Evolutionary conservation across 2,113 vertebrate species (phyloP).

Genomic region (Platichthys flesus): DNA sequence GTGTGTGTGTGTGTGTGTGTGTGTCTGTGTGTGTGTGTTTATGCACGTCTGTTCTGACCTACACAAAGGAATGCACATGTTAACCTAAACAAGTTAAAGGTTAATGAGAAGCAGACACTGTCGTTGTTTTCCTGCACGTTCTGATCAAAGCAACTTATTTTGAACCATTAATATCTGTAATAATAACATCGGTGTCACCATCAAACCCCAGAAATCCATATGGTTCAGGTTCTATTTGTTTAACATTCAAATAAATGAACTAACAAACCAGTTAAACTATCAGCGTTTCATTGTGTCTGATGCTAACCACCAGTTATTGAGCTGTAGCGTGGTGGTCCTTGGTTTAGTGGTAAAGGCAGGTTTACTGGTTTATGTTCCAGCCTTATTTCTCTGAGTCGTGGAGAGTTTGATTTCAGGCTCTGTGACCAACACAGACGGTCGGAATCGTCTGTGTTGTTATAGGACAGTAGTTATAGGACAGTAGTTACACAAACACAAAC

Average conservation of each 20-base stretch:
- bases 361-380: no score
- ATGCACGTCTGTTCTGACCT: constrained; percentile 28
- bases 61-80: constrained; percentile 56
- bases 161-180: no score
- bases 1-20: background rate
- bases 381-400: background rate
- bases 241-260: no score
- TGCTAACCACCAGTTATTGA: no score
- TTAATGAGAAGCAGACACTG: constrained; percentile 62
- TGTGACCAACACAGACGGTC: background rate
- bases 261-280: no score
- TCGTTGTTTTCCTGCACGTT: background rate
- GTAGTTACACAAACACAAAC: background rate
- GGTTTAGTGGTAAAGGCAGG: no score
- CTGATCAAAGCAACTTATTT: no score
- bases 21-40: background rate
- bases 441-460: background rate
- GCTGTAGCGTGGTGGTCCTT: no score
- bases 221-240: no score
- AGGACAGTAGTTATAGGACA: background rate
- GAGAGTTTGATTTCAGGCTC: background rate
- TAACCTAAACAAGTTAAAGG: constrained; percentile 58
- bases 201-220: no score
- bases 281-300: no score
- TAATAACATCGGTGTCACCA: no score